A percentile compares a stretch with the other conserved stretches of the same genome.
phyloP scores from a whole-genome alignment of 1,140 invertebrate species.

The Macrostomum lignano region DNA sequence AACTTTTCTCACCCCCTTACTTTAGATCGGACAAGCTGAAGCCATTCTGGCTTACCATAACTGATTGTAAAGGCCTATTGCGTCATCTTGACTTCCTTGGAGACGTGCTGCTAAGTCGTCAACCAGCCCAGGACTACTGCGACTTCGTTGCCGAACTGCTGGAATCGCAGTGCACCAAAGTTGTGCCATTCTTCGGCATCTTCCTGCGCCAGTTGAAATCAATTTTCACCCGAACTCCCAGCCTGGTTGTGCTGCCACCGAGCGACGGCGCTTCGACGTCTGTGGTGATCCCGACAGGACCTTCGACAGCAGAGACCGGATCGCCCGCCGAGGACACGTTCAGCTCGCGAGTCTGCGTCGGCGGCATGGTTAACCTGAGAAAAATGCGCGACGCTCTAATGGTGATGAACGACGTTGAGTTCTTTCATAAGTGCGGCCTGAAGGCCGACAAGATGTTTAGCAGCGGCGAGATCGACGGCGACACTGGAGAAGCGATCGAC shows the following conservation, averaged over 20 bases:
- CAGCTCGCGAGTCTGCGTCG: constrained; percentile 45
- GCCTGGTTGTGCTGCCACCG: constrained; percentile 36
- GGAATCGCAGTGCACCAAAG: constrained; percentile 52
- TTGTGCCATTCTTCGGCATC: constrained; percentile 69
- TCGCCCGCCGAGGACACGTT: constrained; percentile 44
- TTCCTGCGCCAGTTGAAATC: constrained; percentile 54
- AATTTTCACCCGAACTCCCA: constrained; percentile 39
- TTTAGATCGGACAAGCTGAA: constrained; percentile 65
- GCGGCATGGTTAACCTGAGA: constrained; percentile 51
- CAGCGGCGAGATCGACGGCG: constrained; percentile 45
- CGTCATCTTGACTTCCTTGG: constrained; percentile 50
- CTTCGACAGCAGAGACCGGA: too few species aligned
- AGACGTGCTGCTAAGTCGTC: constrained; percentile 36
- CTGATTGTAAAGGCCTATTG: constrained; percentile 35
- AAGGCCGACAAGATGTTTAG: constrained; percentile 28
- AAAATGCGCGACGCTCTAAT: constrained; percentile 45
- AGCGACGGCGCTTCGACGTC: constrained; percentile 12
- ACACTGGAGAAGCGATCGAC: constrained; percentile 34
- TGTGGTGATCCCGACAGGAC: not conserved
- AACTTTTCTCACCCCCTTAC: constrained; percentile 12
- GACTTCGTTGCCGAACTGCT: constrained; percentile 48
- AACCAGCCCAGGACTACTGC: constrained; percentile 27
- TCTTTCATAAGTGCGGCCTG: constrained; percentile 31
- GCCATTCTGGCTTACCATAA: constrained; percentile 57
- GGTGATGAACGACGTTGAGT: constrained; percentile 43